phyloP scores from a whole-genome alignment of 1,140 invertebrate genomes.

The Zophobas atratus region DNA sequence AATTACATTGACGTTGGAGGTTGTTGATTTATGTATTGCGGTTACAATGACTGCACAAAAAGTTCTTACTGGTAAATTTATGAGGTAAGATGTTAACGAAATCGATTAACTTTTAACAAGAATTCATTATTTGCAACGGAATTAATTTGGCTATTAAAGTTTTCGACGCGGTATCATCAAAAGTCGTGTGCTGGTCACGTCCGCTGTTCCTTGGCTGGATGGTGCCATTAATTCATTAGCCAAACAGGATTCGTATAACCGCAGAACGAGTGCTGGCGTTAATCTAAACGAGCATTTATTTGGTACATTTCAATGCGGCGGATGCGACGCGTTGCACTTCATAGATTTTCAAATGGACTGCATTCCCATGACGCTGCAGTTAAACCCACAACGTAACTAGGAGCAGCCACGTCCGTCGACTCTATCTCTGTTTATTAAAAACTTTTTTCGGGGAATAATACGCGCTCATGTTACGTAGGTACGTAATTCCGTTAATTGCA shows the following conservation, averaged over 20 bases:
- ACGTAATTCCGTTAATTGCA: constrained; percentile 5
- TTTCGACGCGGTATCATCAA: not conserved
- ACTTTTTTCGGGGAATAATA: not conserved
- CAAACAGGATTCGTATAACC: constrained; percentile 26
- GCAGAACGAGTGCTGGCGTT: constrained; percentile 37
- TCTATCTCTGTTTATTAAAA: not conserved
- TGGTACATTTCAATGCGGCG: constrained; percentile 22
- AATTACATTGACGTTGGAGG: too few species aligned
- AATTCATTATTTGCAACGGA: not conserved
- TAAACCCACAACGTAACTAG: not conserved
- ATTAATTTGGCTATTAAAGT: constrained; percentile 7
- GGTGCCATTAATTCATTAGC: constrained; percentile 36
- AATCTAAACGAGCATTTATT: constrained; percentile 46
- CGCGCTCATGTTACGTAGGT: not conserved
- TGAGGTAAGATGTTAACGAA: not conserved
- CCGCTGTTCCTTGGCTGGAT: constrained; percentile 2
- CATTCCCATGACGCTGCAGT: constrained; percentile 40
- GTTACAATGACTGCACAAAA: not conserved
- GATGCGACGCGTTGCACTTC: constrained; percentile 31
- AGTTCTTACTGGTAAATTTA: too few species aligned
- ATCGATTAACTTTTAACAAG: not conserved
- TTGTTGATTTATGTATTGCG: too few species aligned
- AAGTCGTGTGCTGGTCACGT: constrained; percentile 31
- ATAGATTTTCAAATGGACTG: constrained; percentile 43
- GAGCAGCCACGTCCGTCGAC: not conserved